Percentiles rank a stretch among this genome's conserved stretches.
Evolutionary conservation across 2,888 invertebrate genomes (phyloP).

Genomic region (Proisotoma minuta): DNA sequence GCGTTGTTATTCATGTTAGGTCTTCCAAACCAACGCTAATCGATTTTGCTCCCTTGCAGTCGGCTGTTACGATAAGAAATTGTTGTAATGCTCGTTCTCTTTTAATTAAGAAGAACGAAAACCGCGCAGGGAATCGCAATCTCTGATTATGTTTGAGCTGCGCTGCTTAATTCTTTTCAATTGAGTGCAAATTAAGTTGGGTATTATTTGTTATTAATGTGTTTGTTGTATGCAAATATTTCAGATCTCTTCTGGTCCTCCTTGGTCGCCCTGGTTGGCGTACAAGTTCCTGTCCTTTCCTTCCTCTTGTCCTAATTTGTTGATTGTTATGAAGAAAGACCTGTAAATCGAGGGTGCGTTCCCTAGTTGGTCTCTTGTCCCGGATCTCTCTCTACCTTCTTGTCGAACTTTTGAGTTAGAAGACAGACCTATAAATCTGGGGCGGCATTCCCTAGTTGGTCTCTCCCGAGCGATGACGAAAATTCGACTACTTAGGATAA

Average conservation of each 20-base stretch:
- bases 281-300: too few species aligned
- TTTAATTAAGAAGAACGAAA: background rate
- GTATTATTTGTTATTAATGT: too few species aligned
- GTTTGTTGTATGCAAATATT: background rate
- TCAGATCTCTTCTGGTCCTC: background rate
- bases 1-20: background rate
- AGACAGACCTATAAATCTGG: constrained; percentile 27
- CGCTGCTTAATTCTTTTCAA: background rate
- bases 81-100: background rate
- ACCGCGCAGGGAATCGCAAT: background rate
- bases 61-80: background rate
- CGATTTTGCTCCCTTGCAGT: background rate
- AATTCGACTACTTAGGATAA: background rate
- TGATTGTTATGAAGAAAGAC: constrained; percentile 21
- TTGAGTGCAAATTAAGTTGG: background rate
- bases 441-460: constrained; percentile 27
- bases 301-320: constrained; percentile 21
- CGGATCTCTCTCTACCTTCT: background rate
- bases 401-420: background rate
- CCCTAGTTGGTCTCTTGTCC: background rate
- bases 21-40: background rate
- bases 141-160: background rate
- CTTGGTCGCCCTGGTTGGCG: background rate
- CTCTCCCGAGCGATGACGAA: background rate
- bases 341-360: constrained; percentile 9